phyloP scores from a whole-genome alignment of 2,888 invertebrate genomes.

The Biston stratarius region DNA sequence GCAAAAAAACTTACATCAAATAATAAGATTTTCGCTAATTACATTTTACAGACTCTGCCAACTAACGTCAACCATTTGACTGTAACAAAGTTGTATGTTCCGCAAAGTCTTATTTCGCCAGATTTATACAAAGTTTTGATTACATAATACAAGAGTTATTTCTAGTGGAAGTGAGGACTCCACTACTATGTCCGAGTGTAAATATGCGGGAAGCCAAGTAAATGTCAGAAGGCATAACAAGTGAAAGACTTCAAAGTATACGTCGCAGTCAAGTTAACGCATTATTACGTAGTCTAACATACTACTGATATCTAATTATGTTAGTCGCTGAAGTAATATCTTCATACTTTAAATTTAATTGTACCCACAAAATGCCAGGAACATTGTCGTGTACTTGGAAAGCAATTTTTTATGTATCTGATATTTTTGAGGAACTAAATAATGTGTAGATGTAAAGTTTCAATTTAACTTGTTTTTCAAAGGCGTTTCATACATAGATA shows the following conservation, averaged over 20 bases:
- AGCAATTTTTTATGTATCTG: too few species aligned
- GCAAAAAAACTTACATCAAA: too few species aligned
- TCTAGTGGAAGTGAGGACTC: too few species aligned
- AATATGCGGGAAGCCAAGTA: constrained; percentile 60
- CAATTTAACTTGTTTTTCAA: too few species aligned
- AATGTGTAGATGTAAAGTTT: too few species aligned
- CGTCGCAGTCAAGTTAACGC: constrained; percentile 36
- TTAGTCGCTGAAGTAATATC: neutral
- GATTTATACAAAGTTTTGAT: constrained; percentile 11
- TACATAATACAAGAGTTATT: neutral
- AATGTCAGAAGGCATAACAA: constrained; percentile 73
- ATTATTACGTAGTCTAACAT: constrained; percentile 27
- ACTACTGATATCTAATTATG: constrained; percentile 38
- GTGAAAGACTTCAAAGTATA: constrained; percentile 48
- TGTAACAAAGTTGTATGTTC: constrained; percentile 14
- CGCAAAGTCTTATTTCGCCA: constrained; percentile 1
- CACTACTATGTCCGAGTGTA: constrained; percentile 22
- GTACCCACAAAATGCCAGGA: too few species aligned
- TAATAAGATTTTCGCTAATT: too few species aligned
- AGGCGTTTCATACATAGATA: too few species aligned
- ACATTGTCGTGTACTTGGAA: too few species aligned
- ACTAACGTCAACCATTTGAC: constrained; percentile 1
- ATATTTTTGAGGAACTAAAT: too few species aligned
- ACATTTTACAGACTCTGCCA: neutral
- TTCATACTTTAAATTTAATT: too few species aligned